Conservation (phyloP, 2,888 invertebrate genomes). For the Opisthograptis luteolata region DNA sequence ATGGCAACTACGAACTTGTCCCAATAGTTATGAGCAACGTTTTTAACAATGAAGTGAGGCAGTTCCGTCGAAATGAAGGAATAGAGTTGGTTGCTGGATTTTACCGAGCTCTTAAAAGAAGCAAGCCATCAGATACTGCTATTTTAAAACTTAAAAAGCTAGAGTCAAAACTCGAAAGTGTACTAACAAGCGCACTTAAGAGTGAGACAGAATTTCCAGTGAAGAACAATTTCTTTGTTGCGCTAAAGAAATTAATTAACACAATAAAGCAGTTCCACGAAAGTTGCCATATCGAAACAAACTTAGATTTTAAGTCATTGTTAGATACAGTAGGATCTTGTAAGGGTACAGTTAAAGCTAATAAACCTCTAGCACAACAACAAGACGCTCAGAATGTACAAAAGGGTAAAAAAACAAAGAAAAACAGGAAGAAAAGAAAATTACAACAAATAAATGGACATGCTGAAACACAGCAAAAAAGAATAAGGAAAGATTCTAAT, state of each 20-base stretch:
- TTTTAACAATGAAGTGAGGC: conserved; percentile 84
- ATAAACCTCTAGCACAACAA: conserved; percentile 43
- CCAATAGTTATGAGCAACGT: conserved; percentile 84
- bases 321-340: conserved; percentile 54
- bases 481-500: conserved; percentile 49
- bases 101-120: conserved; percentile 84
- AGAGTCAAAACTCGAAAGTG: conserved; percentile 75
- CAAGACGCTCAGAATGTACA: conserved; percentile 39
- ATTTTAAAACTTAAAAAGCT: conserved; percentile 63
- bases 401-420: conserved; percentile 49
- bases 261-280: conserved; percentile 77
- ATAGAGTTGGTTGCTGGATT: conserved; percentile 87
- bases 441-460: conserved; percentile 56
- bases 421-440: conserved; percentile 69
- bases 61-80: conserved; percentile 87
- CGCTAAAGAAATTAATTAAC: conserved; percentile 82
- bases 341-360: conserved; percentile 56
- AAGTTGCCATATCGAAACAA: conserved; percentile 60
- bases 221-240: conserved; percentile 84
- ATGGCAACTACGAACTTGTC: conserved; percentile 85
- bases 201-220: conserved; percentile 65
- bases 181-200: conserved; percentile 66
- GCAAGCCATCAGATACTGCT: conserved; percentile 63
- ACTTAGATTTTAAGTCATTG: conserved; percentile 60
- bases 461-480: conserved; percentile 55